A percentile compares a stretch with the other conserved stretches of the same genome.
Evolutionary conservation across 2,797 vertebrate species (phyloP).

Genomic region (Phoeniculus purpureus): DNA sequence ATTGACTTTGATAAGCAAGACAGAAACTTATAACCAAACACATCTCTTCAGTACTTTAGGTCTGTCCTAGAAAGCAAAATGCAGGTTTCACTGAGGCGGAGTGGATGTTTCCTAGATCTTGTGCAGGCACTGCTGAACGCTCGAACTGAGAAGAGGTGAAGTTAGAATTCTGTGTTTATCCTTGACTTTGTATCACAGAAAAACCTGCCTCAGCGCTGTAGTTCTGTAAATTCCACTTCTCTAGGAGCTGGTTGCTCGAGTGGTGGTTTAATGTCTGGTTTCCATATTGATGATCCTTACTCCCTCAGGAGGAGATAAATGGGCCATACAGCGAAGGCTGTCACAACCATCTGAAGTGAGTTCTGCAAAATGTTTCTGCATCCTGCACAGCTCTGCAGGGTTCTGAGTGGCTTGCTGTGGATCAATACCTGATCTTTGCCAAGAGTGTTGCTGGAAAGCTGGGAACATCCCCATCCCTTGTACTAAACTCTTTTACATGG

Average conservation of each 20-base stretch:
- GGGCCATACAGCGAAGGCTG: not conserved
- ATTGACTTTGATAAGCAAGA: slow-evolving; percentile 4
- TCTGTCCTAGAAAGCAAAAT: not conserved
- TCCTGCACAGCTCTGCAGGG: slow-evolving; percentile 1
- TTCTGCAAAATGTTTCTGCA: not conserved
- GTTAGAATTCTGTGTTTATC: not conserved
- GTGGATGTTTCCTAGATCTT: not conserved
- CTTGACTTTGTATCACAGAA: not conserved
- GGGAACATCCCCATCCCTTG: not conserved
- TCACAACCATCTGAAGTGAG: not conserved
- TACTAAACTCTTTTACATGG: not conserved
- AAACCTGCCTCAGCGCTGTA: not conserved
- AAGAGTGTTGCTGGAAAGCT: not conserved
- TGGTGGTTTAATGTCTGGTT: not conserved
- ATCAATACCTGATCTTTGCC: not conserved
- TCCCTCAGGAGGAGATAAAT: not conserved
- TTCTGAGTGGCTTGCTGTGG: not conserved
- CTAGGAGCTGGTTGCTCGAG: not conserved
- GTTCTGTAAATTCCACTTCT: not conserved
- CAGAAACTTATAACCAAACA: not conserved
- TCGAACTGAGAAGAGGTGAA: not conserved
- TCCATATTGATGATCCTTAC: not conserved
- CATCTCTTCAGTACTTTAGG: not conserved
- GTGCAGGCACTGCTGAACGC: not conserved
- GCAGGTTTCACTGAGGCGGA: not conserved